Evolutionary conservation across 2,888 invertebrate species (phyloP), one percentile per base, ranked within the genome.

Genomic region (Strigamia crassipes): DNA sequence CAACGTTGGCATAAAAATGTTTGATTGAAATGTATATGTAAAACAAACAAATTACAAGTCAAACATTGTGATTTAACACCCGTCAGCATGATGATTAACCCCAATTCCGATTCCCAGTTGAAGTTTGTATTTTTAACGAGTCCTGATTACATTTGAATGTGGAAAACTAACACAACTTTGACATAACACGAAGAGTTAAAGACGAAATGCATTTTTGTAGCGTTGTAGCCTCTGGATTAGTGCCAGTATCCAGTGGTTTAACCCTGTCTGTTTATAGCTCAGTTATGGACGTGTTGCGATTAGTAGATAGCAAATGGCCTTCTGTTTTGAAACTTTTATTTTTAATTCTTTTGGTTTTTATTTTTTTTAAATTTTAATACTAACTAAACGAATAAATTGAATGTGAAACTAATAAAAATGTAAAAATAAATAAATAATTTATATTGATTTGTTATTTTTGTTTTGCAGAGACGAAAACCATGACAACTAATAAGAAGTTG

Each of bases 401-500:
- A 38, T 38, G 38, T 38, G 38, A 38, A 38, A 38, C 38, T 38
- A 38, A 38, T 38, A 38, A 38, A 38, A 38, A 38, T 38, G 1
- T 6, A 38, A 38, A 38, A 38, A 38, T 38, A 38, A 38, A 23
- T 66, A 4, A 27, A 12, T 5, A 12, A 12, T 66, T 66, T 66
- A 4, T 66, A 66, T 66, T 21, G 4, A 66, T 66, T 66, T 27
- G 1, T 66, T 66, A 13, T 66, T 66, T 78, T 78, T 78, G 4
- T 21, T 13, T 78, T 78, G 1, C n/a, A 78, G 78, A 78, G 31
- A 78, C 78, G 9, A 15, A 73, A 78, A 83, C 82, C 46, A 95
- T 95, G 87, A 94, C 95, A 85, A 94, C 94, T 87, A 94, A 94
- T 85, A 83, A 84, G 27, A 96, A 95, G 89, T 89, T 96, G 86